A percentile compares a stretch with the other conserved stretches of the same genome.
phyloP scores from a whole-genome alignment of 2,797 vertebrate species.

The Catamblyrhynchus diadema region DNA sequence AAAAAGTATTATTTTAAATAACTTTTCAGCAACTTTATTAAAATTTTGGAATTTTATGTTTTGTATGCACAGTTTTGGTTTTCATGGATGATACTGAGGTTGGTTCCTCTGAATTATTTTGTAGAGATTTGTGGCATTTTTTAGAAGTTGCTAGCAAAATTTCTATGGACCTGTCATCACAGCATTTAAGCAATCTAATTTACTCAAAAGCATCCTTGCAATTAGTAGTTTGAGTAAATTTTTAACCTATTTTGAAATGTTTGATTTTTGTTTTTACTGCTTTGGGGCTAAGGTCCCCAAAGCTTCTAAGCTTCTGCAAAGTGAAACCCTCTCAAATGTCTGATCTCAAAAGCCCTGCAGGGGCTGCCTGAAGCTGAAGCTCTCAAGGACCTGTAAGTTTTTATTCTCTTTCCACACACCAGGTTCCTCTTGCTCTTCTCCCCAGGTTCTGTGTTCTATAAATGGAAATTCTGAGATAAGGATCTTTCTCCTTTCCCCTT shows the following conservation, averaged over 20 bases:
- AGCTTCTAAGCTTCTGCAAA: background rate
- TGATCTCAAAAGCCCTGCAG: background rate
- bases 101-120: background rate
- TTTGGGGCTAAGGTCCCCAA: background rate
- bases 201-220: background rate
- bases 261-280: background rate
- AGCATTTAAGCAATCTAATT: background rate
- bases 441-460: background rate
- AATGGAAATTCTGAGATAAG: background rate
- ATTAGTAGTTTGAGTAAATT: background rate
- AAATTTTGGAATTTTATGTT: background rate
- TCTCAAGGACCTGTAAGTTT: background rate
- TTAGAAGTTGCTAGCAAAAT: background rate
- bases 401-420: background rate
- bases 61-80: background rate
- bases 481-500: rapidly evolving
- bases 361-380: background rate
- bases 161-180: background rate
- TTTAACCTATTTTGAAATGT: background rate
- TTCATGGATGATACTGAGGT: background rate
- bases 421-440: background rate
- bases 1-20: background rate
- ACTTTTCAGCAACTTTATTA: background rate
- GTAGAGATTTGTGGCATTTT: background rate
- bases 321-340: background rate